These are phyloP conservation scores for Empis stercorea DNA, from an alignment of 2,888 invertebrate species.

Conservation along the genomic window DNA sequence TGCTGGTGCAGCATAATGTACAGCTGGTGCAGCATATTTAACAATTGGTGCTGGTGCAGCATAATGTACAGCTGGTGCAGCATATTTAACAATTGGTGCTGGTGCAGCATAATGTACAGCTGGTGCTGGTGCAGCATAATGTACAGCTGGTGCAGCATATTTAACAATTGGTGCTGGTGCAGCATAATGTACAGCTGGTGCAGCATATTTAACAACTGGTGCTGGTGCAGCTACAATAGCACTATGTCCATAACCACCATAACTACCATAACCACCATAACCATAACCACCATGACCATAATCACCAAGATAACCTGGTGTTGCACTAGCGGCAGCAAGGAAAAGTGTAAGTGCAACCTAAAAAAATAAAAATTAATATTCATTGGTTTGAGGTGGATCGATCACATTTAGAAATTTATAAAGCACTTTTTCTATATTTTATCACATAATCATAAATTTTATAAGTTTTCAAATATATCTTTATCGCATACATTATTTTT, in stretches of 20 bases:
- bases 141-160: constrained; percentile 3
- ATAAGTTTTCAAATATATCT: too few relatives aligned
- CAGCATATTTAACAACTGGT: constrained; percentile 7
- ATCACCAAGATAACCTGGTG: constrained; percentile 7
- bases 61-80: constrained; percentile 1
- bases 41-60: constrained; percentile 2
- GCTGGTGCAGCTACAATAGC: constrained; percentile 3
- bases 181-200: constrained; percentile 1
- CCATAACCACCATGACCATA: constrained; percentile 4
- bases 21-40: constrained; percentile 1
- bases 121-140: constrained; percentile 3
- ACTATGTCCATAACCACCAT: constrained; percentile 1
- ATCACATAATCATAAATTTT: too few relatives aligned
- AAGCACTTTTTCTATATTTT: too few relatives aligned
- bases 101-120: constrained; percentile 3
- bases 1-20: not conserved
- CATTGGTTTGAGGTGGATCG: too few relatives aligned
- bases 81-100: constrained; percentile 7
- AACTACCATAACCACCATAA: not conserved
- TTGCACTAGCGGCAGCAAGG: constrained; percentile 9
- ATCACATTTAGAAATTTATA: too few relatives aligned
- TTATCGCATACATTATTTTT: too few relatives aligned
- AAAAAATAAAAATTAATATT: not conserved
- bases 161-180: constrained; percentile 1
- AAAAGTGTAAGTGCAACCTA: constrained; percentile 8